Conservation (phyloP, 2,888 invertebrate species). For the Leptogaster cylindrica region DNA sequence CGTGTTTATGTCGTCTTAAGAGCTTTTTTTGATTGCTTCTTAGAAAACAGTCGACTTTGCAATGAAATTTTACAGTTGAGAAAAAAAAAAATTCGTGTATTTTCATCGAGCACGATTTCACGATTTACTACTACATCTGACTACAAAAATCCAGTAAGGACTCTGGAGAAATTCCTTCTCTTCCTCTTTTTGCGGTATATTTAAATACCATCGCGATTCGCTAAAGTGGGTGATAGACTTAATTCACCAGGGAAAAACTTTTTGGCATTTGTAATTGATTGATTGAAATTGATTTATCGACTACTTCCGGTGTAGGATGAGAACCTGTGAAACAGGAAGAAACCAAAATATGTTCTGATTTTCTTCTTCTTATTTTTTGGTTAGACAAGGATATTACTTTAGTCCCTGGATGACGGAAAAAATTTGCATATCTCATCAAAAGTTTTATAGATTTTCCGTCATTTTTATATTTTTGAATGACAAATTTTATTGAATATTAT, state of each 20-base stretch:
- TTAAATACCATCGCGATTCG: slow-evolving; percentile 21
- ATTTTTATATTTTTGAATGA: too few relatives aligned
- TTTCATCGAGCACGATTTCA: background rate
- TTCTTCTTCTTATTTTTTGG: too few relatives aligned
- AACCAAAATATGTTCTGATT: too few relatives aligned
- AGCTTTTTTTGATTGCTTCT: slow-evolving; percentile 23
- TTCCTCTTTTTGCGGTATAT: too few relatives aligned
- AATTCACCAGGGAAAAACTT: background rate
- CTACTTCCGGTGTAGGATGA: too few relatives aligned
- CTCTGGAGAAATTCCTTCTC: slow-evolving; percentile 12
- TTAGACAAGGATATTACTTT: too few relatives aligned
- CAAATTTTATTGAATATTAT: too few relatives aligned
- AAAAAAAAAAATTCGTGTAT: background rate
- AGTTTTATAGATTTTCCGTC: too few relatives aligned
- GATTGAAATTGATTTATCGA: slow-evolving; percentile 33
- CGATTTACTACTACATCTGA: background rate
- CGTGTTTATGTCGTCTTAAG: slow-evolving; percentile 7
- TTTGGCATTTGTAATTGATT: slow-evolving; percentile 35
- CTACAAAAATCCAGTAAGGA: background rate
- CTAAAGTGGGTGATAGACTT: slow-evolving; percentile 1
- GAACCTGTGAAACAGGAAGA: too few relatives aligned
- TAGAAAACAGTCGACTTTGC: background rate
- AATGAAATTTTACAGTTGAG: background rate
- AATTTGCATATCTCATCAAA: too few relatives aligned
- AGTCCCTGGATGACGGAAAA: too few relatives aligned